phyloP scores from a whole-genome alignment of 1,140 invertebrate genomes.

The Zaprionus lachaisei region DNA sequence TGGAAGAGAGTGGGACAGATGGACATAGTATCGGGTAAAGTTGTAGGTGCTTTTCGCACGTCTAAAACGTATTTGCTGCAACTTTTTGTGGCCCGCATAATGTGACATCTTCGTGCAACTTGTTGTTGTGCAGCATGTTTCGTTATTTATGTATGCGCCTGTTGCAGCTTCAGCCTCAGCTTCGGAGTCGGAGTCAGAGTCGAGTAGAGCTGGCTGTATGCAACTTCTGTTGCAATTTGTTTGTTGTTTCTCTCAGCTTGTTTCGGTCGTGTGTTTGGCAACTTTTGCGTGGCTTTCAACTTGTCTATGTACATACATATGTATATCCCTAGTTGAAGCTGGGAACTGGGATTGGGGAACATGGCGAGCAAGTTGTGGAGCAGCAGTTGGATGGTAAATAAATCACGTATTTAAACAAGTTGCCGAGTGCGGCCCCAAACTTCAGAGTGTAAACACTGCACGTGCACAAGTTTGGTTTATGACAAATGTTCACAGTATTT shows the following conservation, averaged over 20 bases:
- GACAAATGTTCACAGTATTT: slow-evolving; percentile 68
- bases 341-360: background rate
- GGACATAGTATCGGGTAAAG: slow-evolving; percentile 2
- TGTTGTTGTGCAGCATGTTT: slow-evolving; percentile 69
- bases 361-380: slow-evolving; percentile 29
- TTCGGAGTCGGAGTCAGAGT: slow-evolving; percentile 32
- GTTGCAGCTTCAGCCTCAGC: slow-evolving; percentile 59
- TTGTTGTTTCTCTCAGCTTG: slow-evolving; percentile 40
- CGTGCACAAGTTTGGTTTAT: slow-evolving; percentile 79
- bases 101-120: slow-evolving; percentile 69
- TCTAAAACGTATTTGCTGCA: slow-evolving; percentile 61
- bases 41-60: slow-evolving; percentile 60
- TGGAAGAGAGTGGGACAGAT: background rate
- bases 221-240: slow-evolving; percentile 74
- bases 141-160: slow-evolving; percentile 79
- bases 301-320: slow-evolving; percentile 17
- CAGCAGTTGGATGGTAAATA: slow-evolving; percentile 74
- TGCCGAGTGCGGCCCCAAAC: slow-evolving; percentile 58
- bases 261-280: slow-evolving; percentile 45
- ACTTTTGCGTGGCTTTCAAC: slow-evolving; percentile 54
- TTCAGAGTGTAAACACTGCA: slow-evolving; percentile 73
- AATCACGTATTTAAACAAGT: slow-evolving; percentile 82
- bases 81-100: slow-evolving; percentile 67
- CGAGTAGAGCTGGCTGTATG: slow-evolving; percentile 35
- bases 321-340: slow-evolving; percentile 25